Conservation (phyloP, 2,797 vertebrate genomes). For the Labeo calbasu region DNA sequence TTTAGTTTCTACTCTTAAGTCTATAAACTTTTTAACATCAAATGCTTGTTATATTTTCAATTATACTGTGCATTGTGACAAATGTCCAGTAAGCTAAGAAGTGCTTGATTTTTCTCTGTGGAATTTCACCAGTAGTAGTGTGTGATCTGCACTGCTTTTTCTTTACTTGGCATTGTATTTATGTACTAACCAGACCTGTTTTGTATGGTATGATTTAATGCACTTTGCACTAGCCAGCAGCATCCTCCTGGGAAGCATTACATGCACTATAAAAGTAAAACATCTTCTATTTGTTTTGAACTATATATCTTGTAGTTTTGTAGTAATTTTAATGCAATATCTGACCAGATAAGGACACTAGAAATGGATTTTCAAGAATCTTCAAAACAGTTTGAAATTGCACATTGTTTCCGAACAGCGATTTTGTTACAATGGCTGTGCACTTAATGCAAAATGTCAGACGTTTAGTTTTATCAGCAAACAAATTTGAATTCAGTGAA, state of each 20-base stretch:
- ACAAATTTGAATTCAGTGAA: not conserved
- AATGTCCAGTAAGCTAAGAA: not conserved
- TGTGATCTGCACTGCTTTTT: slow-evolving; percentile 2
- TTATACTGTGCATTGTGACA: not conserved
- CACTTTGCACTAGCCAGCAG: slow-evolving; percentile 11
- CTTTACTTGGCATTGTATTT: slow-evolving; percentile 8
- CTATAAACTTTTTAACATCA: not conserved
- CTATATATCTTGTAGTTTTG: not conserved
- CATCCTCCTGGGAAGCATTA: not conserved
- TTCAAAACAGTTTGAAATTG: not conserved
- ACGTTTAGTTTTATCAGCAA: not conserved
- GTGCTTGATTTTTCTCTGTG: not conserved
- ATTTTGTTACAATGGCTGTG: not conserved
- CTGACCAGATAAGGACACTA: not conserved
- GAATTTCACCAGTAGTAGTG: not conserved
- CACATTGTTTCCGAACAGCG: not conserved
- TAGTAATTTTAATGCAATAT: not conserved
- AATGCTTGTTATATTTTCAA: not conserved
- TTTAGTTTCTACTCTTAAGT: not conserved
- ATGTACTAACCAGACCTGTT: slow-evolving; percentile 35
- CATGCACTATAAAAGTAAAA: not conserved
- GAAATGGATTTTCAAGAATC: not conserved
- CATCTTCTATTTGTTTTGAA: not conserved
- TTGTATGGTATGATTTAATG: slow-evolving; percentile 25
- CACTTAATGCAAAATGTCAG: not conserved